A percentile compares a stretch with the other conserved stretches of the same genome.
phyloP scores from a whole-genome alignment of 2,888 invertebrate genomes.

The Chesias legatella region DNA sequence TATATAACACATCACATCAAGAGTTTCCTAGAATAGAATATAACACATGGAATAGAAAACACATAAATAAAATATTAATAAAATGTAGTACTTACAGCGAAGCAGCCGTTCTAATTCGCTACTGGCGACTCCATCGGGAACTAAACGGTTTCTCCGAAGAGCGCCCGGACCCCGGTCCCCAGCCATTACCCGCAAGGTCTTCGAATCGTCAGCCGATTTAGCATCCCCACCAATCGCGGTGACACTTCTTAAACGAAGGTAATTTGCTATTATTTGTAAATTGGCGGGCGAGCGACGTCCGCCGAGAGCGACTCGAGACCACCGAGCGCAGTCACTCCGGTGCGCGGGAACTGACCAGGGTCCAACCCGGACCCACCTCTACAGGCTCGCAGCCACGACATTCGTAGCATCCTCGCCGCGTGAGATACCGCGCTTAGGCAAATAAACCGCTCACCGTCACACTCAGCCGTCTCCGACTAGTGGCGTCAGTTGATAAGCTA shows the following conservation, averaged over 20 bases:
- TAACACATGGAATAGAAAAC: not conserved
- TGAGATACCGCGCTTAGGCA: constrained; percentile 52
- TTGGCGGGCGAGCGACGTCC: constrained; percentile 73
- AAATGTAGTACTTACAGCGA: constrained; percentile 45
- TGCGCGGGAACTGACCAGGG: constrained; percentile 47
- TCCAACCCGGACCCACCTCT: constrained; percentile 57
- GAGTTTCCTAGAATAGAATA: no score
- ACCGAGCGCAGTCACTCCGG: constrained; percentile 67
- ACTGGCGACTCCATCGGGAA: constrained; percentile 51
- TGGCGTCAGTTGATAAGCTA: constrained; percentile 76
- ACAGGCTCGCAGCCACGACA: constrained; percentile 32
- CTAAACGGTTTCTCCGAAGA: constrained; percentile 49
- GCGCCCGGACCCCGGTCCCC: constrained; percentile 59
- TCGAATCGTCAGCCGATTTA: constrained; percentile 74
- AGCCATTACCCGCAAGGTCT: constrained; percentile 76
- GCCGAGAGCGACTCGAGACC: constrained; percentile 55
- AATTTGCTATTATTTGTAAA: constrained; percentile 80
- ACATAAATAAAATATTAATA: constrained; percentile 23
- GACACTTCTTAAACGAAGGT: constrained; percentile 79
- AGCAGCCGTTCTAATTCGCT: constrained; percentile 49
- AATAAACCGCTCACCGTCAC: constrained; percentile 56
- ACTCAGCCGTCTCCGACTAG: constrained; percentile 48
- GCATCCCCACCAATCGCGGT: constrained; percentile 76
- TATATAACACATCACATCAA: no score
- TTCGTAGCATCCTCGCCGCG: constrained; percentile 26